phyloP scores from a whole-genome alignment of 2,797 vertebrate genomes.

The Cetoscarus ocellatus region DNA sequence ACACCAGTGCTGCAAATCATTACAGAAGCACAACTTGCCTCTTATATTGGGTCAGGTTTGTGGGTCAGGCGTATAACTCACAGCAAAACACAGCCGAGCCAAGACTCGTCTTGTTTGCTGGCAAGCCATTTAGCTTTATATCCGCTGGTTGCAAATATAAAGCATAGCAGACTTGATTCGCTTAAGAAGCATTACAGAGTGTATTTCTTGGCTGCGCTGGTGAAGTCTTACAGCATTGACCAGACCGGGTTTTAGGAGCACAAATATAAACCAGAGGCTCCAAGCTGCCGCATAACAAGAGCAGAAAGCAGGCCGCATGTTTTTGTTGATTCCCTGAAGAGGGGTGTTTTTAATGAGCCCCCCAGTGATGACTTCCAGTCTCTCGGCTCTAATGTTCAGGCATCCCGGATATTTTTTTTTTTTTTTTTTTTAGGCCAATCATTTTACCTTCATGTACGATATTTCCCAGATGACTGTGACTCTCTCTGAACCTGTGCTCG shows the following conservation, averaged over 20 bases:
- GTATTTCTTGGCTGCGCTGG: constrained; percentile 31
- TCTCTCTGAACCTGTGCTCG: constrained; percentile 56
- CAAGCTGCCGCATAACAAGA: constrained; percentile 26
- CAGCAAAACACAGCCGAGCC: constrained; percentile 39
- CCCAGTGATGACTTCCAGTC: constrained; percentile 68
- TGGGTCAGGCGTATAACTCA: constrained; percentile 42
- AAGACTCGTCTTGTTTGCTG: constrained; percentile 51
- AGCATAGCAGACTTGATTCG: constrained; percentile 54
- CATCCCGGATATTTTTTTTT: constrained; percentile 31
- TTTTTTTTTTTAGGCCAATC: constrained; percentile 59
- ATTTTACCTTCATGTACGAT: constrained; percentile 68
- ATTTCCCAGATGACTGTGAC: constrained; percentile 70
- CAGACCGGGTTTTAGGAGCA: constrained; percentile 22
- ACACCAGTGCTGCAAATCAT: constrained; percentile 45
- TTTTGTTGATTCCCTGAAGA: constrained; percentile 71
- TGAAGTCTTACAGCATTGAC: constrained; percentile 47
- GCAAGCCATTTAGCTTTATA: constrained; percentile 37
- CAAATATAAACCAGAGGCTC: constrained; percentile 31
- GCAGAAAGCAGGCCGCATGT: constrained; percentile 33
- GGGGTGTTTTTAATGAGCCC: constrained; percentile 76
- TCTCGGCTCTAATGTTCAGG: constrained; percentile 42
- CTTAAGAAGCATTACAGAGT: constrained; percentile 31
- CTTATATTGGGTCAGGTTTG: constrained; percentile 50
- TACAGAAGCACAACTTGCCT: constrained; percentile 33
- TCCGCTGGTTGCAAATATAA: constrained; percentile 50